Percentiles rank a stretch among this genome's conserved stretches.
Evolutionary conservation across 2,113 vertebrate species (phyloP).

Genomic region (Fukomys damarensis): DNA sequence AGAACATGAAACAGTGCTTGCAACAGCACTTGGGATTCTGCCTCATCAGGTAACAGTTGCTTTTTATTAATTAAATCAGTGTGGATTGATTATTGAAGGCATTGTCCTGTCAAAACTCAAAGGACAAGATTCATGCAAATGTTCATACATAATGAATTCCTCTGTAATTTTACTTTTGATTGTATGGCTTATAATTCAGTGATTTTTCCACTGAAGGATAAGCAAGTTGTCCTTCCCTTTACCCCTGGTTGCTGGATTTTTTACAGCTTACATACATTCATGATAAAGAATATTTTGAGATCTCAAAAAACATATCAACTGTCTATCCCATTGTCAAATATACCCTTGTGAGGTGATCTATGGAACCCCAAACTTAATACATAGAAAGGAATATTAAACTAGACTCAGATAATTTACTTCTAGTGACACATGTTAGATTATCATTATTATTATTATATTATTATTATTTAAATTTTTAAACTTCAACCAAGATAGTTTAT

Average conservation of each 20-base stretch:
- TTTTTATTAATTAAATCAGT: conserved; percentile 79
- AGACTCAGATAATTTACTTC: not conserved
- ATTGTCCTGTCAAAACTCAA: conserved; percentile 67
- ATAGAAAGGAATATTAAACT: not conserved
- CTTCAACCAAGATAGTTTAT: not conserved
- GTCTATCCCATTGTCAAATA: not conserved
- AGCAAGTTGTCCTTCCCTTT: not conserved
- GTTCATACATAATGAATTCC: conserved; percentile 42
- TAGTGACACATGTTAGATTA: not conserved
- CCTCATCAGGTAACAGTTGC: conserved; percentile 62
- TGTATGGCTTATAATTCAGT: conserved; percentile 46
- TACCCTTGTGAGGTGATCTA: not conserved
- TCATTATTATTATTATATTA: not conserved
- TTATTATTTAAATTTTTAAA: not conserved
- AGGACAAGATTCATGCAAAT: conserved; percentile 61
- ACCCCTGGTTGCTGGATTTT: not conserved
- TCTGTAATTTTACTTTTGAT: conserved; percentile 28
- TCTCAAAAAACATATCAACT: not conserved
- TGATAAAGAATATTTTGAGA: not conserved
- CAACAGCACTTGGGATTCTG: conserved; percentile 47
- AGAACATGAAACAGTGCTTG: conserved; percentile 45
- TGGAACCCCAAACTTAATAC: not conserved
- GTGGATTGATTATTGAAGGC: conserved; percentile 52
- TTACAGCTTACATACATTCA: not conserved
- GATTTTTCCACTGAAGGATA: not conserved